Base-by-base conservation (phyloP, 30 jellyfish, hydroid and myxozoan species). In the Aurelia sp. region DNA sequence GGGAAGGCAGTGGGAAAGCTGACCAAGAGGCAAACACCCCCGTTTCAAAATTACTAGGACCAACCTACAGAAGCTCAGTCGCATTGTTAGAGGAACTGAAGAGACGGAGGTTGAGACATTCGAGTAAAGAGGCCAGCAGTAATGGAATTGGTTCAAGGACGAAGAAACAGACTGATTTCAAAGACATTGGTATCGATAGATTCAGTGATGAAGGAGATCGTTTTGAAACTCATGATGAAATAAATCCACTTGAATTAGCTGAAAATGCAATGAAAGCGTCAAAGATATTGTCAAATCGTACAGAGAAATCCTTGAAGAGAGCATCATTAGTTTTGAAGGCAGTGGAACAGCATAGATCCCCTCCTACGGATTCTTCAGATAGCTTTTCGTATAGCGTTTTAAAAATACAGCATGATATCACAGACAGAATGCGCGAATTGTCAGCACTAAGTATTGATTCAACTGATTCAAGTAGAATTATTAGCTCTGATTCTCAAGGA, bases 221-320 rank as follows among this genome's bases (percentile, higher is more conserved):
- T 24, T 5, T 58, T 5, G 63, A 27, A 50, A 33, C 92, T 21
- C 72, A 33, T 38, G 20, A 80, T 21, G 48, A 27, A 5, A 19
- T 70, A 13, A 69, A 67, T 52, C 90, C 96, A 3, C 13, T 87
- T 38, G 53, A 40, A 33, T 67, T 87, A 8, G 96, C 96, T 18
- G 89, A 76, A 35, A 75, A 67, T 76, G 90, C 96, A 12, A 61
- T 87, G 83, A 75, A 76, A 57, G 90, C 96, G 3, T 87, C 96
- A 9, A 48, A 65, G 17, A 40, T 87, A 15, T 76, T 87, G 52
- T 87, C 96, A 9, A 50, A 41, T 33, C 35, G 81, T 22, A 87
- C 90, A 10, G 90, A 78, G 80, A 77, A 87, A 63, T 87, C 96
- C 18, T 67, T 87, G 38, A 87, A 76, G 61, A 22, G 88, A 31